Conservation (phyloP, 2,888 invertebrate genomes). For the Allygus modestus region DNA sequence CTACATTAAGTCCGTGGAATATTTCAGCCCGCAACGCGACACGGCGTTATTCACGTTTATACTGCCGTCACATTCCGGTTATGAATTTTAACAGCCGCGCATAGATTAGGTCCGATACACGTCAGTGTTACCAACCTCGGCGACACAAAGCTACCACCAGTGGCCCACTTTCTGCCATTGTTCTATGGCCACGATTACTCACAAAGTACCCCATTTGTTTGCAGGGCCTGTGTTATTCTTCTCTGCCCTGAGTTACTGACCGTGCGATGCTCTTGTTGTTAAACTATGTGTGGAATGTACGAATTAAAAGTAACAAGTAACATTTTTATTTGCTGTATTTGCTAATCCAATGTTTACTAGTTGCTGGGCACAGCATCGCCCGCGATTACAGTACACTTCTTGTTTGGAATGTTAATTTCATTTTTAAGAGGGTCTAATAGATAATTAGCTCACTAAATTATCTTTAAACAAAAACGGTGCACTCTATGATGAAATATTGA, state of each 20-base stretch:
- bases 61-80: slow-evolving; percentile 61
- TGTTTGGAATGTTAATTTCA: too few relatives aligned
- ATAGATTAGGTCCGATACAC: slow-evolving; percentile 28
- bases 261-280: background rate
- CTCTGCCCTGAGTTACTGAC: background rate
- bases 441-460: too few relatives aligned
- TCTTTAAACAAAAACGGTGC: too few relatives aligned
- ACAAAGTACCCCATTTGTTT: slow-evolving; percentile 46
- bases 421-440: too few relatives aligned
- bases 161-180: slow-evolving; percentile 53
- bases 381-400: too few relatives aligned
- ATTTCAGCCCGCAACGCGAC: slow-evolving; percentile 57
- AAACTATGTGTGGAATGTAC: too few relatives aligned
- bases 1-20: slow-evolving; percentile 58
- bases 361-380: too few relatives aligned
- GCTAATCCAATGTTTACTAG: too few relatives aligned
- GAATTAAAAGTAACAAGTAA: too few relatives aligned
- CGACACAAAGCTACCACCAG: slow-evolving; percentile 34
- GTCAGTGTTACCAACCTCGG: slow-evolving; percentile 7
- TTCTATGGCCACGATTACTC: slow-evolving; percentile 44
- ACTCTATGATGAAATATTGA: too few relatives aligned
- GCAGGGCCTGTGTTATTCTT: slow-evolving; percentile 25
- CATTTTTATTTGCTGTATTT: too few relatives aligned
- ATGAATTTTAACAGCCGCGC: slow-evolving; percentile 61
- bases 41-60: slow-evolving; percentile 60